phyloP scores from a whole-genome alignment of 2,113 vertebrate species.

The Ondatra zibethicus region DNA sequence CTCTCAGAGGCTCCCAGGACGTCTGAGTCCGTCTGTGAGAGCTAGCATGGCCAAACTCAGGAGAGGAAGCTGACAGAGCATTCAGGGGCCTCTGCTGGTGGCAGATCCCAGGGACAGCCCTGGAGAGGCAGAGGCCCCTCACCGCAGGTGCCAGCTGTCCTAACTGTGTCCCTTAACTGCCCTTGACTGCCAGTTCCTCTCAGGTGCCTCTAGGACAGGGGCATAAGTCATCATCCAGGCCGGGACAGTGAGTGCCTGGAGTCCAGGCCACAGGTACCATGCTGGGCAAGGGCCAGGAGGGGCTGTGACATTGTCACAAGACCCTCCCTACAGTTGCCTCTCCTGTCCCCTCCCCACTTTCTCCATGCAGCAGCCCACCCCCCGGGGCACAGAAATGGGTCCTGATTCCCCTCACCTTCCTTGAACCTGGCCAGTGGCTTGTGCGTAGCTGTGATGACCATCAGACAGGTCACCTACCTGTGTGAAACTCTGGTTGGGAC shows the following conservation, averaged over 20 bases:
- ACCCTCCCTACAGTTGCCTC: too few relatives aligned
- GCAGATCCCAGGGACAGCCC: too few relatives aligned
- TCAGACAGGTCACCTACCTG: not conserved
- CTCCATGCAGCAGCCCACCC: too few relatives aligned
- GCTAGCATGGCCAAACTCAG: not conserved
- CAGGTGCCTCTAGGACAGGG: not conserved
- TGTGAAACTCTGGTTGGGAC: not conserved
- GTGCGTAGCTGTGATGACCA: not conserved
- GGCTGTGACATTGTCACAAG: not conserved
- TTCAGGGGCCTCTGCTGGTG: rapidly evolving
- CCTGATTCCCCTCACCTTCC: not conserved
- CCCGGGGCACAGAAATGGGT: not conserved
- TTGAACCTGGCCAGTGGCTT: not conserved
- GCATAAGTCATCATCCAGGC: not conserved
- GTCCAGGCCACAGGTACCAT: not conserved
- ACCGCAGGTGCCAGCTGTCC: too few relatives aligned
- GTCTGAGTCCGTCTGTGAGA: not conserved
- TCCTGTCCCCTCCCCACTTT: not conserved
- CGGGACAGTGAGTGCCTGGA: rapidly evolving
- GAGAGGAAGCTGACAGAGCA: too few relatives aligned
- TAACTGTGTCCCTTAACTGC: not conserved
- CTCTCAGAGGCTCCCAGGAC: not conserved
- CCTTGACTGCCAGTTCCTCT: not conserved
- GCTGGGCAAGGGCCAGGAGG: not conserved
- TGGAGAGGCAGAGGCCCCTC: rapidly evolving